Base-by-base conservation (phyloP, 1,140 invertebrate species). In the Stegodyphus dumicola region DNA sequence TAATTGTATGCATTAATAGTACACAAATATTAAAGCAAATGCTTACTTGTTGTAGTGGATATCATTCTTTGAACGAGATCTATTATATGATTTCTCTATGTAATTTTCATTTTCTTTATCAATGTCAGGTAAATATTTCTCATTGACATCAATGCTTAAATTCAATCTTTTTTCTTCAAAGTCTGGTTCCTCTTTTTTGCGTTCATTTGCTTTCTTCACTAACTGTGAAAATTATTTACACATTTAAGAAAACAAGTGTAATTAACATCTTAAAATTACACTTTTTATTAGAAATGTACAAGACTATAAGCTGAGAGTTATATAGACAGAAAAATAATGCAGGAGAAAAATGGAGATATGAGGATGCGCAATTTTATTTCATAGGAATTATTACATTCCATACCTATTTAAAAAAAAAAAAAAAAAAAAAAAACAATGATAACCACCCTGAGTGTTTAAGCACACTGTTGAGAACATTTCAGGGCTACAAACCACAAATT, bases 131-230 rank as follows among this genome's bases (percentile, higher is more conserved):
- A 6, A 11, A 52, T 15, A 17, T 60, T 69, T 75, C 33, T 90
- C 89, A 75, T 94, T 88, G 94, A 95, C 60, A 93, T 94, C 87
- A 33, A 95, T 90, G 75, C 94, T 95, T 53, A 98, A 90, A 90
- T 98, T 98, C 92, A 98, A 94, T 89, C 98, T 96, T 91, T 98
- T 99, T 89, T 98, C 96, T 90, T 99, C 97, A 91, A 98, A 98
- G 90, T 98, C 97, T 91, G 96, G 95, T 89, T 98, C 97, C 87
- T 95, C 96, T 92, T 98, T 96, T 90, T 98, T 98, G 53, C 96
- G 93, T 89, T 97, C 96, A 86, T 94, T 95, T 1, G 97, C 96
- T 91, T 97, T 97, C 70, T 96, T 93, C 91, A 96, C 93, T 93
- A 95, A 93, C 93, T 94, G 87, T 33, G 33, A 33, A 33, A 33